Conservation (phyloP, 2,888 invertebrate species). For the Chironomus tentans region DNA sequence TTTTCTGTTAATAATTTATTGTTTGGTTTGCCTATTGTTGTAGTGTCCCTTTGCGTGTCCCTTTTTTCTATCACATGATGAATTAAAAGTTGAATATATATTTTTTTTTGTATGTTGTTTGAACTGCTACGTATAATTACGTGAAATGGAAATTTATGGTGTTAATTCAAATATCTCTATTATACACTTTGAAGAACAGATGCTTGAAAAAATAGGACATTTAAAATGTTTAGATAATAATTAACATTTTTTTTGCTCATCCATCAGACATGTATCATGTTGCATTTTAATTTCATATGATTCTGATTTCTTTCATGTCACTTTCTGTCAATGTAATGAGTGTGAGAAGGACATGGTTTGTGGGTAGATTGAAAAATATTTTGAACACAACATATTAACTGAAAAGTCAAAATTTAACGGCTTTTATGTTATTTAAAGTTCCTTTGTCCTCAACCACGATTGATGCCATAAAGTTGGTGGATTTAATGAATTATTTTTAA, state of each 20-base stretch:
- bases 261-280: background rate
- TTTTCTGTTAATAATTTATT: conserved; percentile 17
- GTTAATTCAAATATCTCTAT: conserved; percentile 11
- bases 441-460: too few relatives aligned
- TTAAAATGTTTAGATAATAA: background rate
- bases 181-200: background rate
- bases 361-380: too few relatives aligned
- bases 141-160: conserved; percentile 2
- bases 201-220: background rate
- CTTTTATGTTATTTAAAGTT: too few relatives aligned
- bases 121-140: background rate
- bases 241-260: background rate
- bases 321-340: too few relatives aligned
- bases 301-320: background rate
- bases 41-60: background rate
- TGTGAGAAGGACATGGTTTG: too few relatives aligned
- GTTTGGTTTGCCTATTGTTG: conserved; percentile 13
- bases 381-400: too few relatives aligned
- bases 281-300: background rate
- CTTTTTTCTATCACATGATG: background rate
- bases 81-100: background rate
- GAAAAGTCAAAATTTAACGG: too few relatives aligned
- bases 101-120: background rate
- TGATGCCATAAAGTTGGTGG: too few relatives aligned
- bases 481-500: too few relatives aligned